Percentiles rank a stretch among this genome's conserved stretches.
phyloP scores from a whole-genome alignment of 2,888 invertebrate genomes.

The Brachynemurus nebulosus region DNA sequence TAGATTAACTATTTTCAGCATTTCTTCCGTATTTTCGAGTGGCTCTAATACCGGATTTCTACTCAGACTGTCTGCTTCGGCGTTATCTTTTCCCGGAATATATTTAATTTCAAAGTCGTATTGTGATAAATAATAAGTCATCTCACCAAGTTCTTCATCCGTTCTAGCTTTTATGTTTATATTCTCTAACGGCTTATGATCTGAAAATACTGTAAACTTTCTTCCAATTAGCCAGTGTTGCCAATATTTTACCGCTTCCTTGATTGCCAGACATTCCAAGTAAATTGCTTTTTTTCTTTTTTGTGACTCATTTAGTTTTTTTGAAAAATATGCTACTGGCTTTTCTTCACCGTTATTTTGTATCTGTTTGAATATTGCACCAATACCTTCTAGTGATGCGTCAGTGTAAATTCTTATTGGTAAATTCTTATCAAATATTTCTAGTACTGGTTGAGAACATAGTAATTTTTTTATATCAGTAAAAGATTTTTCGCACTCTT shows the following conservation, averaged over 20 bases:
- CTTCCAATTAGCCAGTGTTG: conserved; percentile 18
- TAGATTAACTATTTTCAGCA: conserved; percentile 8
- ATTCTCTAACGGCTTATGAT: conserved; percentile 17
- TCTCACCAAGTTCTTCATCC: not conserved
- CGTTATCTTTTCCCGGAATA: conserved; percentile 4
- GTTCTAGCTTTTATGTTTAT: conserved; percentile 8
- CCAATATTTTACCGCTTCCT: conserved; percentile 12
- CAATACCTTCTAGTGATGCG: too few relatives aligned
- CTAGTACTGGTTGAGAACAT: too few relatives aligned
- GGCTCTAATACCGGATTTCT: conserved; percentile 16
- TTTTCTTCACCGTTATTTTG: conserved; percentile 7
- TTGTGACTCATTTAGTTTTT: conserved; percentile 19
- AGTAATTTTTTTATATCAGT: too few relatives aligned
- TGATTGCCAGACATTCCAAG: conserved; percentile 19
- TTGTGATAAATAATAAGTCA: not conserved
- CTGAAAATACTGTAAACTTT: conserved; percentile 17
- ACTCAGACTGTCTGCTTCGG: conserved; percentile 13
- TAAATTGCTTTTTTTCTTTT: conserved; percentile 19
- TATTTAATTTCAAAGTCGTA: conserved; percentile 5
- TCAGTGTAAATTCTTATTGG: too few relatives aligned
- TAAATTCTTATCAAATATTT: too few relatives aligned
- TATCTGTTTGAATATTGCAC: conserved; percentile 18
- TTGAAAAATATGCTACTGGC: conserved; percentile 16
- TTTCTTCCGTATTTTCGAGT: conserved; percentile 6
- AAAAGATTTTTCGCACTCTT: too few relatives aligned